Evolutionary conservation across 2,888 invertebrate species (phyloP).

Genomic region (Heliconius ethilla): DNA sequence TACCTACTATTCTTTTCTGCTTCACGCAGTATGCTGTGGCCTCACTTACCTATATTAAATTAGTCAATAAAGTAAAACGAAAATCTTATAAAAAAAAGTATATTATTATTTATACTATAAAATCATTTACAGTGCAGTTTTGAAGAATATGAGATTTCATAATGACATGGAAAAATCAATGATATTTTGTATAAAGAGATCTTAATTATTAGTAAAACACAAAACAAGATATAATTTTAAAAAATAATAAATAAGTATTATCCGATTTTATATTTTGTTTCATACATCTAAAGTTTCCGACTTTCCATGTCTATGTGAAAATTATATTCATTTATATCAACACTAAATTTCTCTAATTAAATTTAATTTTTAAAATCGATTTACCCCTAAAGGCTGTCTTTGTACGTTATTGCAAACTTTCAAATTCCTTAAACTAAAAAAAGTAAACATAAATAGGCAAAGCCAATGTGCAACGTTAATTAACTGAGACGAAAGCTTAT

Average conservation of each 20-base stretch:
- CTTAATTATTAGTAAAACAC: not conserved
- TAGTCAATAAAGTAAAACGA: not conserved
- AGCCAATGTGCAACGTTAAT: not conserved
- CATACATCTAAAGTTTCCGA: not conserved
- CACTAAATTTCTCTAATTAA: not conserved
- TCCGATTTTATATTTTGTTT: not conserved
- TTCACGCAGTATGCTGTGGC: too few relatives aligned
- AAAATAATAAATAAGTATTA: not conserved
- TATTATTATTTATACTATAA: constrained; percentile 18
- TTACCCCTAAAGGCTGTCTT: not conserved
- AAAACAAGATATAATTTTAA: not conserved
- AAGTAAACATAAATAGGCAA: too few relatives aligned
- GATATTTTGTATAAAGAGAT: constrained; percentile 7
- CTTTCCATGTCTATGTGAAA: constrained; percentile 20
- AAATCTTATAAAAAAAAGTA: constrained; percentile 1
- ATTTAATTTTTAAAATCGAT: not conserved
- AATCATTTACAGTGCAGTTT: constrained; percentile 15
- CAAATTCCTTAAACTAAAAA: constrained; percentile 12
- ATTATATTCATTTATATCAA: constrained; percentile 3
- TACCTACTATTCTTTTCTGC: too few relatives aligned
- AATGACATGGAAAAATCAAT: constrained; percentile 16
- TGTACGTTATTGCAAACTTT: not conserved
- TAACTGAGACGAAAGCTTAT: not conserved
- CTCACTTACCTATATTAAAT: too few relatives aligned
- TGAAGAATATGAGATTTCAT: constrained; percentile 16